Evolutionary conservation across 2,888 invertebrate species (phyloP).

Genomic region (Cryptus armator): DNA sequence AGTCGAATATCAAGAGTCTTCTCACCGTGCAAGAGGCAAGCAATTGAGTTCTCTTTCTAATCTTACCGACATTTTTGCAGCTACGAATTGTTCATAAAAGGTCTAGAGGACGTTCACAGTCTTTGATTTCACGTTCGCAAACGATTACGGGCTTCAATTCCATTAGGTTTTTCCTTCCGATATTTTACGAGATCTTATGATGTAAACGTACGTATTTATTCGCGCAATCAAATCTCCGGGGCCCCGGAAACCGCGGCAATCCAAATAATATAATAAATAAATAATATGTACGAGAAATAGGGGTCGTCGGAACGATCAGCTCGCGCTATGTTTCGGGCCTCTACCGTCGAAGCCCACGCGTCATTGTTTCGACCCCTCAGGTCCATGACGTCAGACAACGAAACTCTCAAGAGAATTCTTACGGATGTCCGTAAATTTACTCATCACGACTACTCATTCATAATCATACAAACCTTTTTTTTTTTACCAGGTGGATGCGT

Average conservation of each 20-base stretch:
- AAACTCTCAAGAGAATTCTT: background rate
- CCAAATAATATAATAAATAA: background rate
- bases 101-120: no score
- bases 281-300: background rate
- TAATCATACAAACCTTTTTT: background rate
- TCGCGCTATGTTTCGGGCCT: background rate
- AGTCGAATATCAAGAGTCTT: conserved; percentile 89
- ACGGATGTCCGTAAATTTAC: conserved; percentile 4
- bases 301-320: background rate
- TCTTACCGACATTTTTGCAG: background rate
- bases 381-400: conserved; percentile 29
- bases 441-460: background rate
- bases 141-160: background rate
- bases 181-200: background rate
- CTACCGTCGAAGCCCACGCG: conserved; percentile 1
- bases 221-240: background rate
- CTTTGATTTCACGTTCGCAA: background rate
- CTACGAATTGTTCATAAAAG: background rate
- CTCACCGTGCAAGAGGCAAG: conserved; percentile 89
- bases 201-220: background rate
- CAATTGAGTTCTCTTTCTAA: background rate
- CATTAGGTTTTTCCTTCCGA: background rate
- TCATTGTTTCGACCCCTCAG: conserved; percentile 14
- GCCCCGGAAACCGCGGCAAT: background rate
- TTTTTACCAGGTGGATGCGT: conserved; percentile 88